phyloP scores from a whole-genome alignment of 2,888 invertebrate genomes.

The Drosophila lacicola region DNA sequence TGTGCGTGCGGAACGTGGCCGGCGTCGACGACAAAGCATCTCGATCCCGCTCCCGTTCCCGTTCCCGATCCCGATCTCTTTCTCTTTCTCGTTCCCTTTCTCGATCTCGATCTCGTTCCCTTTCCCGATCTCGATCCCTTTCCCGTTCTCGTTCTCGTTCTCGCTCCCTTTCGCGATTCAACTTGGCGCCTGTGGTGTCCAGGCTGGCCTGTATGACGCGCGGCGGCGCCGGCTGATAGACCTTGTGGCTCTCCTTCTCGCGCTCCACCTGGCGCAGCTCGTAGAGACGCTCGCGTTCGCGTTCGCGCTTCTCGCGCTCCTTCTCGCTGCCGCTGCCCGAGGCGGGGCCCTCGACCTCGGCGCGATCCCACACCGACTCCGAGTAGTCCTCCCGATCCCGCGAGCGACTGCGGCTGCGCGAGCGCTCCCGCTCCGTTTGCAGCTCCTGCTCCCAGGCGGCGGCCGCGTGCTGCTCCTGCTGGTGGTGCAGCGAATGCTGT shows the following conservation, averaged over 20 bases:
- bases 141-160: too few relatives aligned
- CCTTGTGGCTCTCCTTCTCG: conserved; percentile 85
- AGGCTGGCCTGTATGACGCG: conserved; percentile 72
- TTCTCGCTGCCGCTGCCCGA: conserved; percentile 84
- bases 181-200: conserved; percentile 50
- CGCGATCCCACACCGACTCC: conserved; percentile 85
- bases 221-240: conserved; percentile 85
- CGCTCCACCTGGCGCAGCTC: conserved; percentile 85
- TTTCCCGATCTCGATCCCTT: background rate
- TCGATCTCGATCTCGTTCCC: conserved; percentile 4
- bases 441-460: conserved; percentile 81
- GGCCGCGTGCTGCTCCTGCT: conserved; percentile 25
- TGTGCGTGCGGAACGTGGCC: conserved; percentile 90
- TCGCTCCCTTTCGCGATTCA: conserved; percentile 7
- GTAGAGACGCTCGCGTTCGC: conserved; percentile 84
- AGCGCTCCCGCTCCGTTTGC: conserved; percentile 82
- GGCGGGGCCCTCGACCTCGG: conserved; percentile 85
- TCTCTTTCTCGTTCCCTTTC: conserved; percentile 21
- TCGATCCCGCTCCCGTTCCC: conserved; percentile 22
- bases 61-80: conserved; percentile 11
- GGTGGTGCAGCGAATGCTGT: conserved; percentile 23
- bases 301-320: conserved; percentile 85
- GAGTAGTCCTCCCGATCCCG: conserved; percentile 85
- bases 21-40: conserved; percentile 75
- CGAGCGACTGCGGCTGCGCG: conserved; percentile 84